phyloP scores from a whole-genome alignment of 2,797 vertebrate species.

The Cichlasoma orientale region DNA sequence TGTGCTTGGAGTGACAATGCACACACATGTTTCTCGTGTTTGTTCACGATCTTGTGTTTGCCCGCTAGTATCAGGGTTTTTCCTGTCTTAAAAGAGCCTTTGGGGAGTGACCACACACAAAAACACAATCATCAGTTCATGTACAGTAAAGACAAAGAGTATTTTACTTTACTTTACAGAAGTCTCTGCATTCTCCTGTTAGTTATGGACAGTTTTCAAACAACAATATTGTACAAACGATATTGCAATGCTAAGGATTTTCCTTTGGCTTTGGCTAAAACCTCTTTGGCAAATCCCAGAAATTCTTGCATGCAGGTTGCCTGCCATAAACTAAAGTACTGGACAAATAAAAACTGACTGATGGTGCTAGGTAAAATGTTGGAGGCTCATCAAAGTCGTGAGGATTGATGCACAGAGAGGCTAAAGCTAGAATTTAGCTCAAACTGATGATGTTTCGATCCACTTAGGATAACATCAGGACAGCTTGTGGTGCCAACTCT shows the following conservation, averaged over 20 bases:
- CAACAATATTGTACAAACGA: no score
- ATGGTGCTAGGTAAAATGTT: not conserved
- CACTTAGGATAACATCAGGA: not conserved
- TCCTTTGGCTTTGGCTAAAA: not conserved
- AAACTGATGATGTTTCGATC: not conserved
- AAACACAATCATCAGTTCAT: no score
- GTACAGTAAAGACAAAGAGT: no score
- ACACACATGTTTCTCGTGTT: not conserved
- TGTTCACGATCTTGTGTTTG: not conserved
- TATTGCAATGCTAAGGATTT: not conserved
- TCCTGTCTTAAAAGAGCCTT: no score
- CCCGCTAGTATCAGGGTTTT: no score
- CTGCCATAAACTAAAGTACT: not conserved
- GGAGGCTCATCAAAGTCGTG: not conserved
- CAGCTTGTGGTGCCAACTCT: not conserved
- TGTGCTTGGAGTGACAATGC: not conserved
- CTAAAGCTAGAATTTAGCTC: not conserved
- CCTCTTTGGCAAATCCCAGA: not conserved
- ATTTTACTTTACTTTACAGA: no score
- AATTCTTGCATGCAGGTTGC: not conserved
- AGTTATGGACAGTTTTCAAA: no score
- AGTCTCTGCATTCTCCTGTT: no score
- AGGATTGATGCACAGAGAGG: not conserved
- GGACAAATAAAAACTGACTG: not conserved
- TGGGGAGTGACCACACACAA: no score